Base-by-base conservation (phyloP, 2,888 invertebrate genomes). In the Andrena trimmerana region DNA sequence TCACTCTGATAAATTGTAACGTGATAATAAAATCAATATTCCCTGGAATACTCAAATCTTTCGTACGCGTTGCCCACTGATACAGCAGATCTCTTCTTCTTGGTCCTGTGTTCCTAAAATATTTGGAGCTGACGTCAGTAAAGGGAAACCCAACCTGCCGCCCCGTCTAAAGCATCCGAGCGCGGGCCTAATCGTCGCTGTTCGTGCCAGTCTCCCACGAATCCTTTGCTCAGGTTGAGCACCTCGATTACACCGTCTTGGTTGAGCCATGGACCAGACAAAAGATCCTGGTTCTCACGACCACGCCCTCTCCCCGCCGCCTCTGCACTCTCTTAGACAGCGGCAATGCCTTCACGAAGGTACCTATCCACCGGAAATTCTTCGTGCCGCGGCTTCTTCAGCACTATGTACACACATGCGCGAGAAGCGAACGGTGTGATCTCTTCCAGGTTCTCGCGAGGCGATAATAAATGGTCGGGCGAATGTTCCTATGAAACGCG, bases 211-310 rank as follows among this genome's bases (percentile, higher is more conserved):
- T 6, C 63, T 77, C 42, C 50, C 48, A 62, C 65, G 57, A 69
- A 16, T 27, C 20, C 29, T 48, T 48, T 59, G 29, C 24, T 54
- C 50, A 75, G 82, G 91, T 90, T 91, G 91, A 91, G 91, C 87
- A 92, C 91, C 90, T 68, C 90, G 86, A 81, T 85, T 74, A 78
- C 82, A 76, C 85, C 79, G 75, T 83, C 90, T 89, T 86, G 82
- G 85, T 85, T 81, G 76, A 86, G 86, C 76, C 88, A 89, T 89
- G 91, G 91, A 91, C 91, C 90, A 91, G 91, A 92, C 90, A 91
- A 91, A 91, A 90, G 91, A 92, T 92, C 90, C 90, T 91, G 92
- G 91, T 92, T 92, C 91, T 91, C 91, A 92, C 92, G 92, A 91
- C 91, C 92, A 92, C 92, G 90, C 91, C 92, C 90, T 91, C 88